Evolutionary conservation across 2,888 invertebrate genomes (phyloP), one percentile per base, ranked within the genome.

Genomic region (Callosobruchus maculatus): DNA sequence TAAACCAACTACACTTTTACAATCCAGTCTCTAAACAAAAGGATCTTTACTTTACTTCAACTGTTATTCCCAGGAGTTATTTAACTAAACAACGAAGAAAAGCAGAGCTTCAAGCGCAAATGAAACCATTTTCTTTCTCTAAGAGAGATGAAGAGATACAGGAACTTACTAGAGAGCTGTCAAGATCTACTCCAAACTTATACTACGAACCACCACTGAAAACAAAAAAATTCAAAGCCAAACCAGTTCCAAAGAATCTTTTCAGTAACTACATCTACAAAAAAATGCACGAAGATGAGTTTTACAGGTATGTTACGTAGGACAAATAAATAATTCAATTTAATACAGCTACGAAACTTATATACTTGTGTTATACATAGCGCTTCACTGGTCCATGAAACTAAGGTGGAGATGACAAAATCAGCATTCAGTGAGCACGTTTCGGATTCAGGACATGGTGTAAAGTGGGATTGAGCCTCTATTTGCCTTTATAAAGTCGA

Each of bases 241-340:
- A 91, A 78, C 93, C 93, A 0, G 90, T 93, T 13, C 93, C 93
- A 0, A 92, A 89, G 82, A 91, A 92, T 84, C 86, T 93, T 22
- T 93, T 93, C 82, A 92, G 92, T 20, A 92, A 92, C 81, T 92
- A 92, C 77, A 89, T 93, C 80, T 93, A 93, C 78, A 90, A 91
- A 77, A 92, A 91, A 83, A 91, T 92, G 89, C 90, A 92, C 78
- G 93, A 93, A 82, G 92, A 93, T 80, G 92, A 93, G 78, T 93
- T 91, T 86, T 93, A 92, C 84, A 89, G 92, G 92, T 93, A 81
- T 22, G 26, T 30, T 22, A 22, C 21, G 26, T 26, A 71, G 26
- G 2, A 26, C n/a, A n/a, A n/a, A n/a, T n/a, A n/a, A n/a, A n/a
- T n/a, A n/a, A n/a, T n/a, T n/a, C n/a, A n/a, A n/a, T n/a, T n/a